These are phyloP conservation scores for Phallusia fumigata DNA, from an alignment of 23 tunicate genomes.

Conservation along the genomic window DNA sequence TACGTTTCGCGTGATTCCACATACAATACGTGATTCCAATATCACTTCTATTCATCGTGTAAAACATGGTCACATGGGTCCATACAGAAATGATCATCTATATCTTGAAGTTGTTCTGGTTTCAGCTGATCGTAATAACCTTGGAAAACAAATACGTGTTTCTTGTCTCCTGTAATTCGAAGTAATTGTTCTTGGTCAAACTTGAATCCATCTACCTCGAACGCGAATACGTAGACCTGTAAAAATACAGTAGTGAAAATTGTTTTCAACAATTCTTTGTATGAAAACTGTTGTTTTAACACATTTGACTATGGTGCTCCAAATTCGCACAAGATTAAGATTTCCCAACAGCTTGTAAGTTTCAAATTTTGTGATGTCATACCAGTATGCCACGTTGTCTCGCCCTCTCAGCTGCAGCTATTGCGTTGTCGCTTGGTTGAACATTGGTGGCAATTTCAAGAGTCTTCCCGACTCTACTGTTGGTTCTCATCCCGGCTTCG, in stretches of 20 bases:
- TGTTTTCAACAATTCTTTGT: too few relatives aligned
- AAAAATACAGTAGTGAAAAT: too few relatives aligned
- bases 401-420: not conserved
- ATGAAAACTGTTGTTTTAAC: too few relatives aligned
- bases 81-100: not conserved
- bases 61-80: not conserved
- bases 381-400: not conserved
- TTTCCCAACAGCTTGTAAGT: too few relatives aligned
- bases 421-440: too few relatives aligned
- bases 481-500: too few relatives aligned
- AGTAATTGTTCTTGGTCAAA: not conserved
- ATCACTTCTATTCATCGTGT: not conserved
- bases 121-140: not conserved
- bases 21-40: too few relatives aligned
- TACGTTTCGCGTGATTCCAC: too few relatives aligned
- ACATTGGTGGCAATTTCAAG: not conserved
- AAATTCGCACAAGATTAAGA: too few relatives aligned
- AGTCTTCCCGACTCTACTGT: not conserved
- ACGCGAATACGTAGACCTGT: not conserved
- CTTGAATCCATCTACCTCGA: too few relatives aligned
- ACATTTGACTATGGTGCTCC: too few relatives aligned
- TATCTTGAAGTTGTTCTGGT: not conserved
- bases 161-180: not conserved
- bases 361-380: too few relatives aligned
- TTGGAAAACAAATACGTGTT: not conserved